Evolutionary conservation across 30 jellyfish, hydroid and myxozoan genomes (phyloP).

Genomic region (Clytia hemisphaerica): DNA sequence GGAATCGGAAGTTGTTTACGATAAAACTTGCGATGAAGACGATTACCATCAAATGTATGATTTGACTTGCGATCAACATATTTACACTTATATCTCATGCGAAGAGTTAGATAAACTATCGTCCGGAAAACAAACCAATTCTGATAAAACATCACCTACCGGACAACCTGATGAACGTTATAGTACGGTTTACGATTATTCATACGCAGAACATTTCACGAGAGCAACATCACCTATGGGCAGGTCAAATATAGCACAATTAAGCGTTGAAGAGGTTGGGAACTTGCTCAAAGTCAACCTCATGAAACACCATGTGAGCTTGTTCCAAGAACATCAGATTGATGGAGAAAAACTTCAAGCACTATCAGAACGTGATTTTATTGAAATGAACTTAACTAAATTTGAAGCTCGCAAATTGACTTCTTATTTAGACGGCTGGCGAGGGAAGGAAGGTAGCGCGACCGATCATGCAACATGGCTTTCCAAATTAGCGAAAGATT

Average conservation of each 20-base stretch:
- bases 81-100: too few relatives aligned
- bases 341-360: conserved; percentile 3
- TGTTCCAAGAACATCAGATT: not conserved
- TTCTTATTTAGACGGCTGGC: conserved; percentile 24
- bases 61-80: too few relatives aligned
- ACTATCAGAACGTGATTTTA: conserved; percentile 15
- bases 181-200: conserved; percentile 9
- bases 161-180: conserved; percentile 1
- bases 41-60: too few relatives aligned
- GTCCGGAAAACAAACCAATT: not conserved
- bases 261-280: conserved; percentile 15
- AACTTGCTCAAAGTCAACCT: not conserved
- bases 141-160: not conserved
- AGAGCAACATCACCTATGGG: not conserved
- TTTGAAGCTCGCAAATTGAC: conserved; percentile 27
- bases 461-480: conserved; percentile 20
- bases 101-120: too few relatives aligned
- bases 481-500: conserved; percentile 2
- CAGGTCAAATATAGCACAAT: not conserved
- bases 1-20: too few relatives aligned
- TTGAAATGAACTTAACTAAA: not conserved
- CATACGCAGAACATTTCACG: conserved; percentile 2
- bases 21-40: too few relatives aligned
- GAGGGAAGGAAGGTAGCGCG: conserved; percentile 1
- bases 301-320: not conserved